These are phyloP conservation scores for Agrochola circellaris DNA, from an alignment of 2,888 invertebrate genomes.

Conservation along the genomic window DNA sequence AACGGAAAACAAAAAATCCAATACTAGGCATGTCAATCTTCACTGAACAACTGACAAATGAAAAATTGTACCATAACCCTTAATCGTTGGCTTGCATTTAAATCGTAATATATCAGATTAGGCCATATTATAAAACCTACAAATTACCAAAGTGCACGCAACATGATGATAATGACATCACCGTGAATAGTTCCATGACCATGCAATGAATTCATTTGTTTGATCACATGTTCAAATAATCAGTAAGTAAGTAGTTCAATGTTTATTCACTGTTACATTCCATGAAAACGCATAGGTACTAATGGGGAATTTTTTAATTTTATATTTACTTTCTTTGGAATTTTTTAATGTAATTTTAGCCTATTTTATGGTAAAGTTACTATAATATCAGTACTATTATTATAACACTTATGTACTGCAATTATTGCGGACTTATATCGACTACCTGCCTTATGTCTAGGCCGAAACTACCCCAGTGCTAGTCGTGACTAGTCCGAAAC, in stretches of 20 bases:
- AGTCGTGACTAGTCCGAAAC: background rate
- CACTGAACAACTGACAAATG: background rate
- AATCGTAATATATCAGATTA: background rate
- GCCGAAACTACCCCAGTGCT: background rate
- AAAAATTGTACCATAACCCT: background rate
- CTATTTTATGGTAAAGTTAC: background rate
- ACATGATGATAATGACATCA: constrained; percentile 73
- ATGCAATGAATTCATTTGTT: constrained; percentile 64
- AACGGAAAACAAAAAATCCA: no score
- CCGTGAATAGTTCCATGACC: constrained; percentile 56
- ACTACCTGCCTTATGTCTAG: background rate
- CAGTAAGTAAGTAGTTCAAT: constrained; percentile 54
- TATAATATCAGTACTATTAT: background rate
- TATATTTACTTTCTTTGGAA: constrained; percentile 28
- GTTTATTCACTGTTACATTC: constrained; percentile 61
- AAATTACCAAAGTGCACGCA: constrained; percentile 51
- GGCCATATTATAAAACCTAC: constrained; percentile 9
- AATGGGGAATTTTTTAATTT: constrained; percentile 8
- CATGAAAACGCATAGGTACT: constrained; percentile 55
- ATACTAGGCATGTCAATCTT: background rate
- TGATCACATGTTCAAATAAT: constrained; percentile 68
- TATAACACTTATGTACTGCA: no score
- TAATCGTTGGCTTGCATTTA: no score
- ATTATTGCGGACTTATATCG: no score
- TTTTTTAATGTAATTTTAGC: background rate